Base-by-base conservation (phyloP, 2,888 invertebrate species). In the Drosophila aldrichi region DNA sequence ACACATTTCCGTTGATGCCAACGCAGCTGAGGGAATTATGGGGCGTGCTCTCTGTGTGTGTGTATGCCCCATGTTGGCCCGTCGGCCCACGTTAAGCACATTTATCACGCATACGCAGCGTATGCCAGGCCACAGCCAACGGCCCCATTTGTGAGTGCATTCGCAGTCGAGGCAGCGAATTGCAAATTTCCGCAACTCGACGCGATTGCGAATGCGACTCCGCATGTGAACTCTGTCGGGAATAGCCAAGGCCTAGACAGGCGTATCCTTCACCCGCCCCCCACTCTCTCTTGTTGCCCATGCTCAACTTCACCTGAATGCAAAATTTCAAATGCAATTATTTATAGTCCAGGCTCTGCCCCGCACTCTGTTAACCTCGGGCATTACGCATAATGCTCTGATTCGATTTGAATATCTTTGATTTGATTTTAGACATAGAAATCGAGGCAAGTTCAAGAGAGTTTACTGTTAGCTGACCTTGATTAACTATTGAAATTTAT, bases 101-200 rank as follows among this genome's bases (percentile, higher is more conserved):
- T 85, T 83, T 83, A 85, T 85, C 84, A 85, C 84, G 79, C 82
- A 85, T 86, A 86, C 86, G 79, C 79, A 81, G 81, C 81, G 82
- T 82, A 81, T 81, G 84, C 78, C 81, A 52, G 46, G 67, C 75
- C 64, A 56, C 63, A 63, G 51, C 63, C 56, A 64, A 61, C 57
- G 57, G 38, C 54, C 54, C 54, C 54, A 54, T 54, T 52, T 16
- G 54, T 20, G 62, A 74, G 55, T 67, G 75, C 81, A 64, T 72
- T 64, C 56, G 52, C 74, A 52, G 64, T 8, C 61, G 65, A 64
- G 71, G 70, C 63, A 61, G 78, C 76, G 84, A 82, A 84, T 83
- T 85, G 85, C 85, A 81, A 82, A 83, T 84, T 84, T 84, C 84
- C 83, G 86, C 83, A 72, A 76, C 77, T 77, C 78, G 61, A 68